Evolutionary conservation across 1,140 invertebrate genomes (phyloP).

Genomic region (Cephus cinctus): DNA sequence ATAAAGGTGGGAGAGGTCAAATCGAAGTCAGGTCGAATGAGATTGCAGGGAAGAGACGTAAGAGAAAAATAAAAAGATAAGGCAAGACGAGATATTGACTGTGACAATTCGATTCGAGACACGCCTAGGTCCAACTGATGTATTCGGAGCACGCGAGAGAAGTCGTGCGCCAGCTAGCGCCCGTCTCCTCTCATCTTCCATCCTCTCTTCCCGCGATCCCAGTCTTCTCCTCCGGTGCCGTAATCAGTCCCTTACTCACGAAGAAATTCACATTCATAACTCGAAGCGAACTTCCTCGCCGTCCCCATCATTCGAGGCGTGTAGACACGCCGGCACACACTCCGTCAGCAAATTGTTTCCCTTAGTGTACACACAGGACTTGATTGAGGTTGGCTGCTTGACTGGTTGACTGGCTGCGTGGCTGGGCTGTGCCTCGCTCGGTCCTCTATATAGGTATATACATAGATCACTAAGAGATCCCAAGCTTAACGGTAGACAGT

Average conservation of each 20-base stretch:
- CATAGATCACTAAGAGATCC: too few relatives aligned
- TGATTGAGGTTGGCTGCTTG: too few relatives aligned
- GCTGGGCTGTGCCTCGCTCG: background rate
- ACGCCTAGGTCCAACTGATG: slow-evolving; percentile 34
- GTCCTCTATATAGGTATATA: too few relatives aligned
- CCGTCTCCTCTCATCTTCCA: slow-evolving; percentile 9
- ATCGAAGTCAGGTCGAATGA: too few relatives aligned
- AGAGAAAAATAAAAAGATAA: too few relatives aligned
- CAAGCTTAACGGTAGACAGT: too few relatives aligned
- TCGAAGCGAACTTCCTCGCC: slow-evolving; percentile 16
- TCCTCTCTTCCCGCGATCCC: slow-evolving; percentile 19
- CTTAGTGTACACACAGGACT: slow-evolving; percentile 21
- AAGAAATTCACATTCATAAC: slow-evolving; percentile 49
- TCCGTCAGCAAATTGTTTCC: slow-evolving; percentile 32
- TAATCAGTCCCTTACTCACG: slow-evolving; percentile 22
- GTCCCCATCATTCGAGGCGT: slow-evolving; percentile 2
- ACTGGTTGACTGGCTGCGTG: slow-evolving; percentile 18
- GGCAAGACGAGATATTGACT: too few relatives aligned
- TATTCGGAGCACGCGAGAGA: slow-evolving; percentile 53
- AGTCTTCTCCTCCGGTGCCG: slow-evolving; percentile 26
- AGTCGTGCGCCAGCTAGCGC: slow-evolving; percentile 25
- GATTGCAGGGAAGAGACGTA: too few relatives aligned
- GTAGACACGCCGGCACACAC: too few relatives aligned
- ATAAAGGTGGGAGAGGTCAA: too few relatives aligned
- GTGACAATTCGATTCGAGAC: slow-evolving; percentile 45